Evolutionary conservation across 2,113 vertebrate species (phyloP).

Genomic region (Siniperca knerii): DNA sequence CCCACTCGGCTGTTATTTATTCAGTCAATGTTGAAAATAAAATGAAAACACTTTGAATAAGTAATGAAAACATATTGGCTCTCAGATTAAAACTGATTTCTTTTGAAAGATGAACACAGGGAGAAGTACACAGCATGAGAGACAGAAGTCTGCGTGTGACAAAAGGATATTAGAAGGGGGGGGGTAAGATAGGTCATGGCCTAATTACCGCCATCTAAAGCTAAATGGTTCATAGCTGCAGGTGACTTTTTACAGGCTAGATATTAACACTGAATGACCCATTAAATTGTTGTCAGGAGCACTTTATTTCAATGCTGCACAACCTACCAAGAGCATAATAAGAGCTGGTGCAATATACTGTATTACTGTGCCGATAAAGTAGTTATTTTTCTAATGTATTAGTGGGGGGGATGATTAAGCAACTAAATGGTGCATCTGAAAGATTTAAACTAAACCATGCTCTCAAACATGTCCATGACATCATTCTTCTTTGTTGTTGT

Average conservation of each 20-base stretch:
- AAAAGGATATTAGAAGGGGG: slow-evolving; percentile 11
- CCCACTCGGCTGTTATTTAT: slow-evolving; percentile 50
- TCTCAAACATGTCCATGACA: not conserved
- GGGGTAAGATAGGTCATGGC: slow-evolving; percentile 28
- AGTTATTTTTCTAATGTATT: not conserved
- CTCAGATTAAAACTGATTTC: slow-evolving; percentile 59
- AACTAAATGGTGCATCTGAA: not conserved
- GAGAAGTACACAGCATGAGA: not conserved
- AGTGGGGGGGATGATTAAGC: not conserved
- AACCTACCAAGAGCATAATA: not conserved
- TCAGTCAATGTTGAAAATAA: slow-evolving; percentile 56
- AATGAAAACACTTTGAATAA: slow-evolving; percentile 65
- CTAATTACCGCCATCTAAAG: slow-evolving; percentile 33
- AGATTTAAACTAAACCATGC: not conserved
- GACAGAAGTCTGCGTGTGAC: slow-evolving; percentile 20
- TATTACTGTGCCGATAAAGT: not conserved
- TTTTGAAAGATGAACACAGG: slow-evolving; percentile 25
- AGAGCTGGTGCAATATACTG: slow-evolving; percentile 1
- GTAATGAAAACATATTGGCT: slow-evolving; percentile 62
- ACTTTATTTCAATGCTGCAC: slow-evolving; percentile 19
- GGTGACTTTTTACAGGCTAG: slow-evolving; percentile 19
- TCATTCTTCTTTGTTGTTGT: not conserved
- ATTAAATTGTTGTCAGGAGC: slow-evolving; percentile 24
- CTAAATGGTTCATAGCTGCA: slow-evolving; percentile 47
- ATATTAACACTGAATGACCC: slow-evolving; percentile 18